Conservation (phyloP, 2,113 vertebrate genomes). For the Elachura formosa region DNA sequence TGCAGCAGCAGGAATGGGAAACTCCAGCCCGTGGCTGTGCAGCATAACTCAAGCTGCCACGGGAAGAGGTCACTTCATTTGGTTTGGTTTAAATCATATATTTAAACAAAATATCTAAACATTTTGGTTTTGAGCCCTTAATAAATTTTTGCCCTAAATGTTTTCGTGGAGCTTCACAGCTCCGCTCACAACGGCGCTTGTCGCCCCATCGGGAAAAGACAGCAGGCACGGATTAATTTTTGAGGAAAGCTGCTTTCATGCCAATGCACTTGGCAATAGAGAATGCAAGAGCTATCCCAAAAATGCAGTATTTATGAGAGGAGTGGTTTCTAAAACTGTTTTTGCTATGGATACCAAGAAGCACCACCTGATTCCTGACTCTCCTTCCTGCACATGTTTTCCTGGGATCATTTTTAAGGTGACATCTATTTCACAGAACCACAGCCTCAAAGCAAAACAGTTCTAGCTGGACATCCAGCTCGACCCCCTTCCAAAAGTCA, state of each 20-base stretch:
- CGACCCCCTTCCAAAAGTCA: neutral
- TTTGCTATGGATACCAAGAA: constrained; percentile 42
- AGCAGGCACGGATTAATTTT: constrained; percentile 48
- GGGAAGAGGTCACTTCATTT: neutral
- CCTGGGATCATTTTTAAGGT: neutral
- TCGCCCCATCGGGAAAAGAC: constrained; percentile 26
- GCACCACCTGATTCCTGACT: constrained; percentile 32
- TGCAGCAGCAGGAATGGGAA: neutral
- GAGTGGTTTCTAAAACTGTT: constrained; percentile 55
- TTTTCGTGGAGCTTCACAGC: neutral
- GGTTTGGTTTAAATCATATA: too few species aligned
- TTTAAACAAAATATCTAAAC: neutral
- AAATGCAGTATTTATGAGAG: constrained; percentile 61
- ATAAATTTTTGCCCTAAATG: neutral
- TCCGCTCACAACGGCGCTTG: neutral
- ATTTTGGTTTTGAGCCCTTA: neutral
- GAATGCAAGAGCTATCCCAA: constrained; percentile 26
- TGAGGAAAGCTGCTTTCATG: constrained; percentile 47
- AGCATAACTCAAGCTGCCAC: fast-evolving
- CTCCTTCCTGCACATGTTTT: neutral
- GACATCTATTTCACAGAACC: neutral
- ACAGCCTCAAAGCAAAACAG: neutral
- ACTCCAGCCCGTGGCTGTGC: neutral
- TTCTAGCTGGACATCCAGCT: neutral
- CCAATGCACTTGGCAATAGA: constrained; percentile 47